Conservation (phyloP, 1,140 invertebrate species). For the Halictus rubicundus region DNA sequence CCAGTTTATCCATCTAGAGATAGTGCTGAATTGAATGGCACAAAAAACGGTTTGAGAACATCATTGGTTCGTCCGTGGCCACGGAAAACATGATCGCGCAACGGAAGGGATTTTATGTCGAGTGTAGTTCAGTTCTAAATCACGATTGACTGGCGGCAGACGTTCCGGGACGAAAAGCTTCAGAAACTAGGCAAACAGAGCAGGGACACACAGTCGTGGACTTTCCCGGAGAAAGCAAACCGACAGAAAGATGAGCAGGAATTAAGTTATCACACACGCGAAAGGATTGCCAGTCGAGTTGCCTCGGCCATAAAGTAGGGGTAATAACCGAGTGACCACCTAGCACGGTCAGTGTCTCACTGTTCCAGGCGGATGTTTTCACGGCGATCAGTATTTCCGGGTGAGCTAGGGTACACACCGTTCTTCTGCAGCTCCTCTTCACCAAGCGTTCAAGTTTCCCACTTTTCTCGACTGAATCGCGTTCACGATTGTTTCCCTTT, state of each 20-base stretch:
- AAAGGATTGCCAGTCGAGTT: slow-evolving; percentile 3
- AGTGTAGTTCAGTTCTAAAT: too few species aligned
- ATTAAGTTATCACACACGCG: background rate
- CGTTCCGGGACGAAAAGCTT: background rate
- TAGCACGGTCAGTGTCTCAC: slow-evolving; percentile 66
- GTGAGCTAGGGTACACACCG: background rate
- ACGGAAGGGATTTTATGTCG: too few species aligned
- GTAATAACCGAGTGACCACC: slow-evolving; percentile 60
- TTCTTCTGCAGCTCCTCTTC: background rate
- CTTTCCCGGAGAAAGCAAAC: background rate
- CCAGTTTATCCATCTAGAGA: too few species aligned
- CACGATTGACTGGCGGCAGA: background rate
- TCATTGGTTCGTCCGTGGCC: too few species aligned
- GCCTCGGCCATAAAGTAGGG: slow-evolving; percentile 23
- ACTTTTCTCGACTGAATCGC: too few species aligned
- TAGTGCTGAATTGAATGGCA: too few species aligned
- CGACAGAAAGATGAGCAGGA: background rate
- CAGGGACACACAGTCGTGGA: too few species aligned
- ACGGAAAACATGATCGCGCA: too few species aligned
- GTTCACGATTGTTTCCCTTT: too few species aligned
- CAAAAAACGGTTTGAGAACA: too few species aligned
- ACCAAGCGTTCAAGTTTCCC: background rate
- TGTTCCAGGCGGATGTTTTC: slow-evolving; percentile 66
- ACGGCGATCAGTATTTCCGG: slow-evolving; percentile 54
- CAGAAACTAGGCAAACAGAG: background rate